Conservation (phyloP, 2,797 vertebrate species). For the Spinus olivaceus region DNA sequence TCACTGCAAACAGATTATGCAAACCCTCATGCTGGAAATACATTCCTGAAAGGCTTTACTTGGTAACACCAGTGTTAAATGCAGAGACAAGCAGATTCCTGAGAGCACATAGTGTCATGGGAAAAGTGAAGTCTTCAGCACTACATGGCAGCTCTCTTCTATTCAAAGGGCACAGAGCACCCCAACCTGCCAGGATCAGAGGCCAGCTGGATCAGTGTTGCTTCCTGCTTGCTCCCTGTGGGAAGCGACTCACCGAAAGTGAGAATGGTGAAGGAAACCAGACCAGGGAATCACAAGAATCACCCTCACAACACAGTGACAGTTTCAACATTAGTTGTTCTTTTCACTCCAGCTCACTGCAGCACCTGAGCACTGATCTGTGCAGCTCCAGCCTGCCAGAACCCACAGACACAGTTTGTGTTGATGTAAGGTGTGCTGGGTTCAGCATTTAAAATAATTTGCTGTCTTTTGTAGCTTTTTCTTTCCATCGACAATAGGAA, state of each 20-base stretch:
- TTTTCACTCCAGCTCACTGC: neutral
- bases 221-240: constrained; percentile 28
- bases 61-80: neutral
- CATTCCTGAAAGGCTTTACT: neutral
- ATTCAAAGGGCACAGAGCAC: neutral
- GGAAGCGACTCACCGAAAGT: neutral
- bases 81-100: neutral
- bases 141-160: constrained; percentile 10
- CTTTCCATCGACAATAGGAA: neutral
- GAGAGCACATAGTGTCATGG: neutral
- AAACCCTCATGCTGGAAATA: neutral
- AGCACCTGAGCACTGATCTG: neutral
- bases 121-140: neutral
- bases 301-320: neutral
- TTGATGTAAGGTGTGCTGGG: fast-evolving
- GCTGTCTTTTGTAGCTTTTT: neutral
- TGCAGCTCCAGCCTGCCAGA: neutral
- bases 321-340: neutral
- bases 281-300: neutral
- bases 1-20: neutral
- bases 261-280: neutral
- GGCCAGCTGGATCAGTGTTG: neutral
- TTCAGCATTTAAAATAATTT: neutral
- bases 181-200: neutral
- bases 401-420: neutral